phyloP scores from a whole-genome alignment of 2,797 vertebrate species.

The Gallinago stenura region DNA sequence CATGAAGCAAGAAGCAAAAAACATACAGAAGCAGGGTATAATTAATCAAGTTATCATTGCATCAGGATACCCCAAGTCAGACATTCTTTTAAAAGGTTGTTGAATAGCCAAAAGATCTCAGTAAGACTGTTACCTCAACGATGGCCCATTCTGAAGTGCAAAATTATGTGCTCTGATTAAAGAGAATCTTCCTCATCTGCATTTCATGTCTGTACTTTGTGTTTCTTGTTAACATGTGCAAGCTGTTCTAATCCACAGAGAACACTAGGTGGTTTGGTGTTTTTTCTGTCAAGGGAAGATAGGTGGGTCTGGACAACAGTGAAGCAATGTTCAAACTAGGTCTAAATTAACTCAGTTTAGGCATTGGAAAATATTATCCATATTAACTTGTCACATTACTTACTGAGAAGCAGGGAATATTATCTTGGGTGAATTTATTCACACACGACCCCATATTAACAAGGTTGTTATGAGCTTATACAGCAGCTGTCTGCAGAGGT shows the following conservation, averaged over 20 bases:
- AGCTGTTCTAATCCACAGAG: constrained; percentile 14
- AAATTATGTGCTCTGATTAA: neutral
- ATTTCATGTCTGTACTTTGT: neutral
- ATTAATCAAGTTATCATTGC: neutral
- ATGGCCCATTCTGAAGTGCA: neutral
- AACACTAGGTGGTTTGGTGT: neutral
- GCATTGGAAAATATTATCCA: neutral
- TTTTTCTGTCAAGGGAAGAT: neutral
- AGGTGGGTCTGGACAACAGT: neutral
- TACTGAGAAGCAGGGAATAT: neutral
- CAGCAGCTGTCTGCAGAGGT: neutral
- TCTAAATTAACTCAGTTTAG: neutral
- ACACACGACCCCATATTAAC: neutral
- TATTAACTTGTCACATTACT: neutral
- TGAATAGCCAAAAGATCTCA: neutral
- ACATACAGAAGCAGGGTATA: neutral
- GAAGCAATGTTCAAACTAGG: neutral
- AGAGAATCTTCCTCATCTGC: neutral
- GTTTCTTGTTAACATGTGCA: neutral
- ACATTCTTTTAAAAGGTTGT: neutral
- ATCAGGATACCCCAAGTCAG: neutral
- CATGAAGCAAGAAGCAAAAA: neutral
- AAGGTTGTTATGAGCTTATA: neutral
- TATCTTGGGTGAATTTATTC: neutral
- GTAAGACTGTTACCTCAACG: neutral